phyloP scores from a whole-genome alignment of 2,113 vertebrate species.

The Gambusia holbrooki region DNA sequence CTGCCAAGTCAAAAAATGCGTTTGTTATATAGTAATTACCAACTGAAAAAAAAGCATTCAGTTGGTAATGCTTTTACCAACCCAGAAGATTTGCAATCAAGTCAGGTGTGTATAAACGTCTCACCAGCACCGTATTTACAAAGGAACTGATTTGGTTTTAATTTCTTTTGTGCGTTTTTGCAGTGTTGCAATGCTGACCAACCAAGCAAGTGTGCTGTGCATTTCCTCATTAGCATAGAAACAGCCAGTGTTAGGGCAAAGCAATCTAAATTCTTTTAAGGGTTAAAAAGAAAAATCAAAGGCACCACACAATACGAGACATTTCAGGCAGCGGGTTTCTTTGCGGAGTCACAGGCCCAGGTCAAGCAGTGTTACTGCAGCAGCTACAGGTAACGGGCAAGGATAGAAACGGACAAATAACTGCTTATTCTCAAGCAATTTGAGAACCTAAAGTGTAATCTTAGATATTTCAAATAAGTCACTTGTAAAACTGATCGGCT shows the following conservation, averaged over 20 bases:
- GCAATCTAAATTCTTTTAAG: constrained; percentile 28
- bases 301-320: constrained; percentile 21
- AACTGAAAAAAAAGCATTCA: not conserved
- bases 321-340: constrained; percentile 39
- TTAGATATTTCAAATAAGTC: not conserved
- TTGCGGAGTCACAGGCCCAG: constrained; percentile 51
- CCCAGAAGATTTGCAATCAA: not conserved
- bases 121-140: not conserved
- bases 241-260: constrained; percentile 46
- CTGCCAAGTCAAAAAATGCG: not conserved
- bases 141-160: not conserved
- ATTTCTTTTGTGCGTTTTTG: not conserved
- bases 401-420: not conserved
- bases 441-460: not conserved
- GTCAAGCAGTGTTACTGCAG: constrained; percentile 40
- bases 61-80: no score
- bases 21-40: not conserved
- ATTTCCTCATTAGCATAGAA: constrained; percentile 29
- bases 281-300: constrained; percentile 22
- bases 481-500: not conserved
- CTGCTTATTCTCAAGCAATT: no score
- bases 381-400: not conserved
- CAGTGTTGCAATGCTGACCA: not conserved
- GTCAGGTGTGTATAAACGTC: not conserved
- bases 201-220: constrained; percentile 23